phyloP scores from a whole-genome alignment of 2,888 invertebrate species.

The Pycnomerus fuliginosus region DNA sequence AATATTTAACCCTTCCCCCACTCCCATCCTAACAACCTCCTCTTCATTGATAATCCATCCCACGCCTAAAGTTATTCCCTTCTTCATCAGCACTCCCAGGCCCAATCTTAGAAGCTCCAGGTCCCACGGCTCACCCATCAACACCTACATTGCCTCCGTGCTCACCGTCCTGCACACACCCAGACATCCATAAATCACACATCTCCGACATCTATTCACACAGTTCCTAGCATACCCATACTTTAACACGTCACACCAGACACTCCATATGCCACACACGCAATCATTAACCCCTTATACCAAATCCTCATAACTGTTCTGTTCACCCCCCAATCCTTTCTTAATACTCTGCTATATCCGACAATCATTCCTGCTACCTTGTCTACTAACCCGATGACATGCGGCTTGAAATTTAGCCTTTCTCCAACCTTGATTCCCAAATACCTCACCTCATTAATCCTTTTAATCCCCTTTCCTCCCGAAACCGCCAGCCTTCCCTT shows the following conservation, averaged over 20 bases:
- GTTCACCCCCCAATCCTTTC: neutral
- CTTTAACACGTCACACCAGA: neutral
- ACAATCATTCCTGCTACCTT: neutral
- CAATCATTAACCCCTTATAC: neutral
- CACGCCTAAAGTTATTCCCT: too few relatives aligned
- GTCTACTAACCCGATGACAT: neutral
- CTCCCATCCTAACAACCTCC: neutral
- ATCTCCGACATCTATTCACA: neutral
- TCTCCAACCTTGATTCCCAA: neutral
- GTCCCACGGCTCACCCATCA: conserved; percentile 1
- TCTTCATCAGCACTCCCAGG: neutral
- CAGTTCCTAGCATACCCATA: too few relatives aligned
- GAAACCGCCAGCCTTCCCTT: conserved; percentile 2
- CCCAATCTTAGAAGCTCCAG: neutral
- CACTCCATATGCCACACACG: neutral
- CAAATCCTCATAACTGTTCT: neutral
- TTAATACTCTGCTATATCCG: neutral
- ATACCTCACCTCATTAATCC: neutral
- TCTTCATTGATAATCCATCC: neutral
- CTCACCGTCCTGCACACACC: neutral
- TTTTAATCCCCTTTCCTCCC: neutral
- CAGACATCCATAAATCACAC: neutral
- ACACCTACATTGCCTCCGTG: neutral
- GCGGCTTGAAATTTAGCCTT: neutral
- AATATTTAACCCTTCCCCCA: neutral